Conservation (phyloP, 2,113 vertebrate species). For the Protomyctophum bolini region DNA sequence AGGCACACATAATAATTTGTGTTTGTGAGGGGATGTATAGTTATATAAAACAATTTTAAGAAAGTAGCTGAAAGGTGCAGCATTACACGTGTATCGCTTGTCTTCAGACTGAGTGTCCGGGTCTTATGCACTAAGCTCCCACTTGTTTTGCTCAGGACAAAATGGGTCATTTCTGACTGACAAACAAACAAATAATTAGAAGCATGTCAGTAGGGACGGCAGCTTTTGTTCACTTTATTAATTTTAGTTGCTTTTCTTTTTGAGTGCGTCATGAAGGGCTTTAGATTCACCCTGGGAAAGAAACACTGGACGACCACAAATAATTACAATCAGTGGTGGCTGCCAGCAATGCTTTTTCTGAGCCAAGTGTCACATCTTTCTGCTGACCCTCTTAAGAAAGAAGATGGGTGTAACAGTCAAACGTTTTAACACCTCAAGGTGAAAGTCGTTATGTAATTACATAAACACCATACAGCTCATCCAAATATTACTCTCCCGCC, state of each 20-base stretch:
- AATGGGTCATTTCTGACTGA: slow-evolving; percentile 59
- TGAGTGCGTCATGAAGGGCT: slow-evolving; percentile 71
- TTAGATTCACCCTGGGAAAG: slow-evolving; percentile 63
- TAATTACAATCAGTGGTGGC: slow-evolving; percentile 66
- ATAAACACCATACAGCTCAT: slow-evolving; percentile 57
- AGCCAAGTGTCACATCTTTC: slow-evolving; percentile 63
- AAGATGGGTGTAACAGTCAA: slow-evolving; percentile 49
- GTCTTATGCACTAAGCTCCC: slow-evolving; percentile 69
- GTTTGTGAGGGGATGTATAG: too few species aligned
- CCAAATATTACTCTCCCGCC: slow-evolving; percentile 51
- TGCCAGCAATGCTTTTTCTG: slow-evolving; percentile 61
- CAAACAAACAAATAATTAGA: slow-evolving; percentile 47
- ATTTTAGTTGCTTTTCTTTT: slow-evolving; percentile 14
- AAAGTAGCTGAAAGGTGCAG: slow-evolving; percentile 20
- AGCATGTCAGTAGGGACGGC: slow-evolving; percentile 46
- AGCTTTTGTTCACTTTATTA: slow-evolving; percentile 53
- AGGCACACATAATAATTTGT: not conserved
- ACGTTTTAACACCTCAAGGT: slow-evolving; percentile 60
- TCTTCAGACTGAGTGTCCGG: slow-evolving; percentile 32
- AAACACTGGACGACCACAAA: slow-evolving; percentile 55
- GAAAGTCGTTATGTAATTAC: slow-evolving; percentile 53
- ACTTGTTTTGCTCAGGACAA: slow-evolving; percentile 76
- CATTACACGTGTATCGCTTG: slow-evolving; percentile 23
- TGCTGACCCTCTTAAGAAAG: slow-evolving; percentile 42
- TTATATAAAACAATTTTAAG: not conserved